phyloP scores from a whole-genome alignment of 1,140 invertebrate genomes.

The Pristionchus pacificus region DNA sequence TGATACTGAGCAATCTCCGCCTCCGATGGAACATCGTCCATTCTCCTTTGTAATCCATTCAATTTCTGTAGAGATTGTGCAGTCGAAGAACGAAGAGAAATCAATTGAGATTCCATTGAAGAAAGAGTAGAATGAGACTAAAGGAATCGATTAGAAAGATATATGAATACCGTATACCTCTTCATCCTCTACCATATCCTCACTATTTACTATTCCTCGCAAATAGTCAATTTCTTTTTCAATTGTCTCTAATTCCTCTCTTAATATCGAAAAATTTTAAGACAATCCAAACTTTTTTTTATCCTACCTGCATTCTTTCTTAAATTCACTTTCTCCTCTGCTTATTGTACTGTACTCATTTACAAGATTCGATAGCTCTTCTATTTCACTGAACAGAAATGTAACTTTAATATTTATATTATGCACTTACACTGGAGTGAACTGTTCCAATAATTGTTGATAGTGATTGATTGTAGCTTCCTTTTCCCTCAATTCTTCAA shows the following conservation, averaged over 20 bases:
- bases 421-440: too few relatives aligned
- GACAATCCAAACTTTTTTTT: neutral
- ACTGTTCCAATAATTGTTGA: too few relatives aligned
- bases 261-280: conserved; percentile 6
- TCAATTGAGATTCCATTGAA: neutral
- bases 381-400: too few relatives aligned
- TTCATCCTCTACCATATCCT: neutral
- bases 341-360: too few relatives aligned
- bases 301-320: neutral
- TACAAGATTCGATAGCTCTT: too few relatives aligned
- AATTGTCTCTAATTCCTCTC: conserved; percentile 58
- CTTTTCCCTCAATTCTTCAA: neutral
- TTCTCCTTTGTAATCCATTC: conserved; percentile 64
- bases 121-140: neutral
- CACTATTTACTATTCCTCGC: conserved; percentile 30
- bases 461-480: too few relatives aligned
- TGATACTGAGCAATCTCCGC: conserved; percentile 91
- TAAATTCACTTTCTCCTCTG: neutral
- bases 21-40: conserved; percentile 84
- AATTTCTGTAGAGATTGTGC: too few relatives aligned
- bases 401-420: too few relatives aligned
- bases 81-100: too few relatives aligned
- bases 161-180: neutral
- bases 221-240: conserved; percentile 60
- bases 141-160: neutral